Conservation (phyloP, 2,888 invertebrate genomes). For the Rhopalosiphum nymphaeae region DNA sequence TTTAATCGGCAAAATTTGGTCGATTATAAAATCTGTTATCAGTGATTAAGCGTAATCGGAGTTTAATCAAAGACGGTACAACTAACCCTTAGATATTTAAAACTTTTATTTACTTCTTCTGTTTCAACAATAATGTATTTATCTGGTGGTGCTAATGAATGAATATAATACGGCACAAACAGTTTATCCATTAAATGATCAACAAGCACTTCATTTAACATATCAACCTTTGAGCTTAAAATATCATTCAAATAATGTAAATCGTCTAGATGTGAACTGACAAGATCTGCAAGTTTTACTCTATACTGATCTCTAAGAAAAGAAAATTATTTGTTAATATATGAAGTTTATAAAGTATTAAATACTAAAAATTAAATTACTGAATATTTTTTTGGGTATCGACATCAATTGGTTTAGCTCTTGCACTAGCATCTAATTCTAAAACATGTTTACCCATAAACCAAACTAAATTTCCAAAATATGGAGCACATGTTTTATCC, state of each 20-base stretch:
- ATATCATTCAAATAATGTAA: slow-evolving; percentile 98
- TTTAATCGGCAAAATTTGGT: no score
- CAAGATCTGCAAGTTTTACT: slow-evolving; percentile 82
- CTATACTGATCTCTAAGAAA: slow-evolving; percentile 50
- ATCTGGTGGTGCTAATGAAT: slow-evolving; percentile 78
- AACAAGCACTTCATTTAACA: slow-evolving; percentile 92
- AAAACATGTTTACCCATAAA: slow-evolving; percentile 98
- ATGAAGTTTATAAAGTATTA: slow-evolving; percentile 30
- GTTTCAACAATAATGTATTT: slow-evolving; percentile 62
- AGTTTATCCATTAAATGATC: slow-evolving; percentile 94
- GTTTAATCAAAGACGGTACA: no score
- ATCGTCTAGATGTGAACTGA: slow-evolving; percentile 97
- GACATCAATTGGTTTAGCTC: slow-evolving; percentile 58
- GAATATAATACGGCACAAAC: slow-evolving; percentile 93
- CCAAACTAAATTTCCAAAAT: slow-evolving; percentile 99
- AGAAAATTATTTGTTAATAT: neutral
- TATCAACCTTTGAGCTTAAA: slow-evolving; percentile 89
- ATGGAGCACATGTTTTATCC: slow-evolving; percentile 96
- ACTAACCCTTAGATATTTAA: neutral
- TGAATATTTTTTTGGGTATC: slow-evolving; percentile 62
- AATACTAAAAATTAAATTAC: slow-evolving; percentile 19
- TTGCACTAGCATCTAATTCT: slow-evolving; percentile 82
- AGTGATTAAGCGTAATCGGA: no score
- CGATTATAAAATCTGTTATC: no score
- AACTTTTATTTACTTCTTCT: slow-evolving; percentile 49